Evolutionary conservation across 2,888 invertebrate genomes (phyloP), one percentile per base, ranked within the genome.

Genomic region (Tinea pellionella): DNA sequence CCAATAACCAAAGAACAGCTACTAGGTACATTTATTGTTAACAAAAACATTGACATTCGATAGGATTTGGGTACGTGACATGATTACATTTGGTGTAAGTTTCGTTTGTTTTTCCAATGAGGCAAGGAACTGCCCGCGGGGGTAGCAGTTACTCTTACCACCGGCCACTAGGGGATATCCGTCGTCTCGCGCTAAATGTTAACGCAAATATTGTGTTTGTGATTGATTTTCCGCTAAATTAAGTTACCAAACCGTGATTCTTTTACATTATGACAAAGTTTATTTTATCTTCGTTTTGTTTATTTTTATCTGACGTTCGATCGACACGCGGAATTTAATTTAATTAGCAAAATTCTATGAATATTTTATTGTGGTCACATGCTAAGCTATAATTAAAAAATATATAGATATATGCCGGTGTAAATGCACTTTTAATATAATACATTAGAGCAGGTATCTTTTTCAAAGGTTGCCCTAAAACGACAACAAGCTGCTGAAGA

Each of bases 401-500:
- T n/a, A n/a, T n/a, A n/a, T n/a, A n/a, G n/a, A n/a, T n/a, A n/a
- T n/a, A n/a, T n/a, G n/a, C n/a, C 24, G 6, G 24, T 2, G 6
- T 24, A 24, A 24, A 3, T 3, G 6, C 24, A 3, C 6, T 3
- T 6, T 24, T 37, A 37, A 12, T 47, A 16, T 47, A 47, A 16
- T 47, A 47, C 15, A 47, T 24, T 16, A 47, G 47, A 47, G 47
- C 16, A 47, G 47, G 47, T 47, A n/a, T 47, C 47, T 13, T 47
- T 47, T 47, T 47, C 24, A 18, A 53, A 96, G 96, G 97, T 98
- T 19, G 98, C 98, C 2, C 78, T 98, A 61, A 98, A 98, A 83
- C 89, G 98, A 12, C 97, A 98, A 76, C 98, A 98, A 86, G 98
- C 98, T 0, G 97, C 97, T 0, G 98, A 98, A 86, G 98, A 98